Base-by-base conservation (phyloP, 2,797 vertebrate genomes). In the Pangasius krempfi region DNA sequence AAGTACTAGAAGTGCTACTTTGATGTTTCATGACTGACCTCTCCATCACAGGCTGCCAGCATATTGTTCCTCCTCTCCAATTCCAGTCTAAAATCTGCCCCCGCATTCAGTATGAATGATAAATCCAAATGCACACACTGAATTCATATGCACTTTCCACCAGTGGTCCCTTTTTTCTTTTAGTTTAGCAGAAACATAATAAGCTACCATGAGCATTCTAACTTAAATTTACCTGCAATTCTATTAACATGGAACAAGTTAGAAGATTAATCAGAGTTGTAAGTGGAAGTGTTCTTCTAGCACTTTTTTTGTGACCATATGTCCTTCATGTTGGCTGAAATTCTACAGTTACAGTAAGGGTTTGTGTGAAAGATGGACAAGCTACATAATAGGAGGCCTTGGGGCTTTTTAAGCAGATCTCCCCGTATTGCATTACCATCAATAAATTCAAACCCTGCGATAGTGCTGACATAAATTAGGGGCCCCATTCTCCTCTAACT, bases 391-490 rank as follows among this genome's bases (percentile, higher is more conserved):
- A 94, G 90, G 92, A 84, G 90, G 79, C 92, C 91, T 90, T 88
- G 91, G 93, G 92, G 81, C 66, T 94, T 92, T 96, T 95, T 92
- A 93, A 94, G 93, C 92, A 93, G 94, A 96, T 96, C 94, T 93
- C 93, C 90, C 91, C 73, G 91, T 95, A 94, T 96, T 93, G 88
- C 90, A 89, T 96, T 96, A 95, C 95, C 90, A 86, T 96, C 95
- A 95, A 96, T 96, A 96, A 95, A 96, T 95, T 94, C 92, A 86
- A 91, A 91, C 90, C 92, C 12, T 89, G 64, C 92, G 89, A 94
- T 94, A 94, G 93, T 93, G 94, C 94, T 95, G 96, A 96, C 95
- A 95, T 95, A 95, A 95, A 95, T 95, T 95, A 94, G 93, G 91
- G 93, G 92, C 93, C 89, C 87, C 84, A 68, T 84, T 87, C 73